Conservation (phyloP, 1,140 invertebrate genomes). For the Nomia melanderi region DNA sequence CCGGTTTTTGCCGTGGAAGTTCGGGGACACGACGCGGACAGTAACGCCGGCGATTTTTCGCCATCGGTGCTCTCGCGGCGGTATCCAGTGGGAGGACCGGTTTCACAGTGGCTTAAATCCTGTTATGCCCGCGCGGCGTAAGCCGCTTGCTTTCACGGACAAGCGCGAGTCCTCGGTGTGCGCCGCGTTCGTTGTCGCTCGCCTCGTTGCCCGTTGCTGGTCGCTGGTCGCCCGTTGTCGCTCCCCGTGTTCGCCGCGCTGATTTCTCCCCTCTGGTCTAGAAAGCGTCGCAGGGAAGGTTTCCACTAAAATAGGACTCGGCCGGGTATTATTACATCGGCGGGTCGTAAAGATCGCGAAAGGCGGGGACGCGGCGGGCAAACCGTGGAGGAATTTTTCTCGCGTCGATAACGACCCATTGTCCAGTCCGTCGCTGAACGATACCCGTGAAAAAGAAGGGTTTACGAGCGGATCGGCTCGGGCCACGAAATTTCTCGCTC, state of each 20-base stretch:
- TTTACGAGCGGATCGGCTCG: slow-evolving; percentile 18
- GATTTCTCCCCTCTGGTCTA: neutral
- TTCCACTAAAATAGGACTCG: slow-evolving; percentile 39
- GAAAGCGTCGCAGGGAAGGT: slow-evolving; percentile 13
- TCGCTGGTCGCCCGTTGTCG: slow-evolving; percentile 8
- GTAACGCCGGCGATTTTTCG: slow-evolving; percentile 63
- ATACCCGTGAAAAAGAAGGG: slow-evolving; percentile 32
- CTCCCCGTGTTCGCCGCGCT: neutral
- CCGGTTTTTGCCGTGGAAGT: slow-evolving; percentile 8
- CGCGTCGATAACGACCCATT: slow-evolving; percentile 57
- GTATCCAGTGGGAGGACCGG: slow-evolving; percentile 65
- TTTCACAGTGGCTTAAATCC: slow-evolving; percentile 69
- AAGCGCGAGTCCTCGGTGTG: slow-evolving; percentile 27
- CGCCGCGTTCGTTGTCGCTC: slow-evolving; percentile 8
- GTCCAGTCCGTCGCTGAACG: slow-evolving; percentile 28
- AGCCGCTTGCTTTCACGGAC: slow-evolving; percentile 63
- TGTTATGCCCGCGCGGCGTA: slow-evolving; percentile 58
- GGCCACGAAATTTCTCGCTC: slow-evolving; percentile 24
- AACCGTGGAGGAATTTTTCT: slow-evolving; percentile 33
- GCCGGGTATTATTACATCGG: slow-evolving; percentile 40
- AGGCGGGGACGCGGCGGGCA: slow-evolving; percentile 5
- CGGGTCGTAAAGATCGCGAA: slow-evolving; percentile 37
- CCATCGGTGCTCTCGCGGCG: slow-evolving; percentile 47
- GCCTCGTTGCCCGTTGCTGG: slow-evolving; percentile 6
- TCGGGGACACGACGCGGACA: slow-evolving; percentile 17